Base-by-base conservation (phyloP, 2,113 vertebrate genomes). In the Setophaga kirtlandii region DNA sequence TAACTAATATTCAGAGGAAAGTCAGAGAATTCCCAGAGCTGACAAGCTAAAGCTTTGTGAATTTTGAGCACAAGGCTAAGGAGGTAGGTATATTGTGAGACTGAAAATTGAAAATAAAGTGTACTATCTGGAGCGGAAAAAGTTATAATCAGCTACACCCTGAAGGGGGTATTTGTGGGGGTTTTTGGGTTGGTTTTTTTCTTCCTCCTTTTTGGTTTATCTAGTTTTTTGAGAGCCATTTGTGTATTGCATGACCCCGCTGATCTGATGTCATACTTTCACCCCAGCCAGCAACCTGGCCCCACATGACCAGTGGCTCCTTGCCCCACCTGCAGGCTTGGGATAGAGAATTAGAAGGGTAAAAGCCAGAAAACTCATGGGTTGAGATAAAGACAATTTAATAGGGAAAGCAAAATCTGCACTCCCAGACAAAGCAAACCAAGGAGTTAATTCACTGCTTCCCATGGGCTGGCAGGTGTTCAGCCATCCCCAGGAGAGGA, bases 1-100 rank as follows among this genome's bases (percentile, higher is more conserved):
- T 96, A 97, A 97, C 93, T 93, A 95, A 95, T 94, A 93, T 83
- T 95, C 89, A 89, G 83, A 93, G 93, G 83, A 92, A 96, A 89
- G 73, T 88, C 10, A 0, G 59, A 88, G 93, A 94, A 95, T 96
- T 97, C 94, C 89, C 96, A 93, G 86, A 89, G 80, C 94, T 94
- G 91, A 94, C 93, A 94, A 95, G 59, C 46, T 86, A 89, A 93
- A 94, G 91, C 94, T 95, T 92, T 95, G 91, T 94, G 91, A 93
- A 83, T 96, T 88, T 92, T 93, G 64, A 87, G 73, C 83, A 87
- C 44, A 90, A 83, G 73, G 86, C 86, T 92, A 68, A 94, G 69
- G 52, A 96, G 71, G 59, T 83, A 83, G 75, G 47, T 92, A 63
- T 75, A 50, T 2, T 2, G 1, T 44, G 56, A 87, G 64, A 28